A percentile compares a stretch with the other conserved stretches of the same genome.
Evolutionary conservation across 2,113 vertebrate species (phyloP).

Genomic region (Passerina amoena): DNA sequence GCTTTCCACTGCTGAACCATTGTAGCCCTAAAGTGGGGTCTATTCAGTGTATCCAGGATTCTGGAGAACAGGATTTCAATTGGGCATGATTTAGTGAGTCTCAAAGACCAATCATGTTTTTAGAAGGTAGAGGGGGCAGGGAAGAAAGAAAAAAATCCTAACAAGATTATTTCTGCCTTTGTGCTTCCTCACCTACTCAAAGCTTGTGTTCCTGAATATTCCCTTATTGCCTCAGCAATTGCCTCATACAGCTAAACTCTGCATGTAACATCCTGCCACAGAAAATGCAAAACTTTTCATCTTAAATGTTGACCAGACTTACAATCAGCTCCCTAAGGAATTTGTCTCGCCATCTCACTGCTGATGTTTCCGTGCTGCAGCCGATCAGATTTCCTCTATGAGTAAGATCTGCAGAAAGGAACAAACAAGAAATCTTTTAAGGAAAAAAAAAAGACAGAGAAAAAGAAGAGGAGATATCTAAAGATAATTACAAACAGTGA

Average conservation of each 20-base stretch:
- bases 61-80: not conserved
- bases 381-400: slow-evolving; percentile 35
- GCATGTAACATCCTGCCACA: slow-evolving; percentile 27
- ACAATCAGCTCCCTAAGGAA: slow-evolving; percentile 51
- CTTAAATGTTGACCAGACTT: slow-evolving; percentile 44
- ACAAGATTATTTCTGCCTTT: not conserved
- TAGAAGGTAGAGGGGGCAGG: too few relatives aligned
- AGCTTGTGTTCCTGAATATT: slow-evolving; percentile 21
- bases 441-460: not conserved
- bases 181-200: not conserved
- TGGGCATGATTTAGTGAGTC: not conserved
- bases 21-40: not conserved
- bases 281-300: slow-evolving; percentile 44
- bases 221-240: slow-evolving; percentile 2
- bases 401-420: slow-evolving; percentile 21
- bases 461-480: not conserved
- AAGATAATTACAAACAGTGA: not conserved
- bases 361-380: slow-evolving; percentile 29
- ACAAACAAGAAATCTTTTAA: not conserved
- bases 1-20: not conserved
- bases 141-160: not conserved
- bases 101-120: not conserved
- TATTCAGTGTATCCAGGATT: not conserved
- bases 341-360: not conserved
- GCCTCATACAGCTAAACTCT: not conserved